These are phyloP conservation scores for Chouioia cunea DNA, from an alignment of 2,888 invertebrate genomes.

Conservation along the genomic window DNA sequence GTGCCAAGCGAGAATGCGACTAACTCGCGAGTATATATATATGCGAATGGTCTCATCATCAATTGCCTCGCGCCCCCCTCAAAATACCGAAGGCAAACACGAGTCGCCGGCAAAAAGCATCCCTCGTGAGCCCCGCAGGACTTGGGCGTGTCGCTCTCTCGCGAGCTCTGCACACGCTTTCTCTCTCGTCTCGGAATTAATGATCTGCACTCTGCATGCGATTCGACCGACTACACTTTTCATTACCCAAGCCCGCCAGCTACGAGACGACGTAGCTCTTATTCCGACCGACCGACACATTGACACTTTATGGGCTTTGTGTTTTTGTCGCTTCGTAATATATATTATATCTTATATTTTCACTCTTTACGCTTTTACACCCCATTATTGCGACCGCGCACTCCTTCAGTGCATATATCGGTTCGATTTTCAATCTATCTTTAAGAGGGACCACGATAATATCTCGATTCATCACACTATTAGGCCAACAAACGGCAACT, in stretches of 20 bases:
- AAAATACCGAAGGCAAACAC: slow-evolving; percentile 68
- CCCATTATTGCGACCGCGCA: slow-evolving; percentile 1
- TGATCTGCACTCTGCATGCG: slow-evolving; percentile 52
- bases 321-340: slow-evolving; percentile 19
- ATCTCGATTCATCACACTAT: too few species aligned
- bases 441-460: too few species aligned
- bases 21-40: slow-evolving; percentile 59
- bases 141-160: slow-evolving; percentile 67
- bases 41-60: slow-evolving; percentile 58
- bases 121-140: slow-evolving; percentile 51
- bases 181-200: slow-evolving; percentile 66
- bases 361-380: slow-evolving; percentile 7
- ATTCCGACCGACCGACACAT: background rate
- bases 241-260: background rate
- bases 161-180: slow-evolving; percentile 59
- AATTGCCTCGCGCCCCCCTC: slow-evolving; percentile 61
- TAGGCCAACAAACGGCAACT: too few species aligned
- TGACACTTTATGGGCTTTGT: slow-evolving; percentile 21
- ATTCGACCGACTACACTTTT: slow-evolving; percentile 15
- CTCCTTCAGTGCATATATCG: too few species aligned
- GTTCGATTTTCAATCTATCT: too few species aligned
- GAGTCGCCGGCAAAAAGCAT: slow-evolving; percentile 62
- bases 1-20: slow-evolving; percentile 49
- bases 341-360: too few species aligned
- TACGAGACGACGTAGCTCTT: too few species aligned